Evolutionary conservation across 2,888 invertebrate species (phyloP).

Genomic region (Amblyjoppa proteus): DNA sequence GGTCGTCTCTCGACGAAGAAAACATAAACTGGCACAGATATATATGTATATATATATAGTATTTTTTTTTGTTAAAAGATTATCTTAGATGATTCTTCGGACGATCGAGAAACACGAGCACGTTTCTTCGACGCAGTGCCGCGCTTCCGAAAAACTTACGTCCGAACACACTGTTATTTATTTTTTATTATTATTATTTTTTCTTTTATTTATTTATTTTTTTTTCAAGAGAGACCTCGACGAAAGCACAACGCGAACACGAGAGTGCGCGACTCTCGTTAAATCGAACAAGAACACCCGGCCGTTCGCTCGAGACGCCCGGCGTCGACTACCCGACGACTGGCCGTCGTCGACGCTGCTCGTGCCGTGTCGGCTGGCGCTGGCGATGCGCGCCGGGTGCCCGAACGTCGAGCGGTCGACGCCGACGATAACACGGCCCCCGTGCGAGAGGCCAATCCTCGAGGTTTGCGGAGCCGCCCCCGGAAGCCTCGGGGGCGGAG

Average conservation of each 20-base stretch:
- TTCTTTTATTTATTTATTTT: neutral
- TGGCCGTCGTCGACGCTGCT: conserved; percentile 72
- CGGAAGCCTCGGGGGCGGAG: conserved; percentile 78
- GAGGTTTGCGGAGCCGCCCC: conserved; percentile 78
- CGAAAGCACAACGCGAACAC: neutral
- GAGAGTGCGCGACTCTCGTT: neutral
- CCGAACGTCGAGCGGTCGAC: conserved; percentile 66
- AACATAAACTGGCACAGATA: neutral
- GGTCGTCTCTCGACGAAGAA: neutral
- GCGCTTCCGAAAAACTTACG: no score
- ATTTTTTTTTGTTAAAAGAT: neutral
- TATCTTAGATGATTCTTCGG: neutral
- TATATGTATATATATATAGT: neutral
- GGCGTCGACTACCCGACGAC: conserved; percentile 79
- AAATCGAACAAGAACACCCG: conserved; percentile 27
- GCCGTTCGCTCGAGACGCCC: conserved; percentile 79
- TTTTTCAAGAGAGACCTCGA: conserved; percentile 17
- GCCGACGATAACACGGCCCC: conserved; percentile 75
- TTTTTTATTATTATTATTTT: no score
- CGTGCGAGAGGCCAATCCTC: conserved; percentile 79
- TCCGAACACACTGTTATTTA: no score
- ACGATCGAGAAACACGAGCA: neutral
- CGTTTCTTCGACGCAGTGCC: neutral
- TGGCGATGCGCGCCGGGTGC: conserved; percentile 76
- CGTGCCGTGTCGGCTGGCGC: conserved; percentile 33